Base-by-base conservation (phyloP, 2,888 invertebrate species). In the Zeuzera pyrina region DNA sequence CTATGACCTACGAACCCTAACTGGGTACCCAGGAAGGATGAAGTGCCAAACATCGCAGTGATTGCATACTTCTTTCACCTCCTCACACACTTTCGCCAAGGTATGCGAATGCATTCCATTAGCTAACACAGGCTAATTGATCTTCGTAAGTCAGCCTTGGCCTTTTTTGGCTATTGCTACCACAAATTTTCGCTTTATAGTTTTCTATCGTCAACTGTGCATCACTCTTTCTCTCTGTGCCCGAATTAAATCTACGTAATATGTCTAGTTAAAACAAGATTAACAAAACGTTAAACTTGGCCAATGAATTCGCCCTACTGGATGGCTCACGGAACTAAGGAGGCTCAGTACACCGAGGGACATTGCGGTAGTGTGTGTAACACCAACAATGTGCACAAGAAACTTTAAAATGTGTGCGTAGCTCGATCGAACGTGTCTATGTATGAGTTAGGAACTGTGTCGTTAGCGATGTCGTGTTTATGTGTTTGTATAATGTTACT, bases 261-360 rank as follows among this genome's bases (percentile, higher is more conserved):
- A 25, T 25, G 12, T 3, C 12, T 25, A 12, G 6, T 25, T 25
- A 25, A 12, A 23, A 24, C 2, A 3, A 5, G 28, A 2, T 30
- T 30, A 36, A 8, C 4, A 33, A 26, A 12, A 19, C 12, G 26
- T 27, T 38, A 23, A 1, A 24, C 35, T 33, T 12, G 12, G 29
- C 15, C 34, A 4, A 12, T 29, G 26, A 33, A 37, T 38, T 31
- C 30, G 22, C 33, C 36, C 30, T 24, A 36, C 36, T 43, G 34
- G 36, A 40, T 42, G 37, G 40, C 44, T 41, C 41, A 33, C 43
- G 38, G 40, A 35, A 38, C 36, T 25, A 8, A 13, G n/a, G n/a
- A n/a, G n/a, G n/a, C n/a, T n/a, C n/a, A 36, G 41, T 36, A 31
- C 31, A 29, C 37, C 25, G 28, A 38, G 34, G 38, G 39, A 46